Percentiles rank a stretch among this genome's conserved stretches.
Conservation (phyloP, 2,888 invertebrate species). For the Magallana nippona region DNA sequence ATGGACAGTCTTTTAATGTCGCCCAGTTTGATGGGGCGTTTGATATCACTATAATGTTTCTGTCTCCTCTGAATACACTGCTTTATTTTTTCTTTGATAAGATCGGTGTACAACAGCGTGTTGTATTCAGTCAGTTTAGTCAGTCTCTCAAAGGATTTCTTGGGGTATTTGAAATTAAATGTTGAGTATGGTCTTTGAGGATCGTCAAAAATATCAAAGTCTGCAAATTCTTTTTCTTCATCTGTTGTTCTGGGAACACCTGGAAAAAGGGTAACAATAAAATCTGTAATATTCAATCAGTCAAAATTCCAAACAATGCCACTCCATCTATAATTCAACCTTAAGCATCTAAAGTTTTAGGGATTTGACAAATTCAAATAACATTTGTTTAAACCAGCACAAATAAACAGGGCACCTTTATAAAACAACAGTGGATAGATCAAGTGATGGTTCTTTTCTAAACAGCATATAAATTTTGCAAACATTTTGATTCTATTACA, state of each 20-base stretch:
- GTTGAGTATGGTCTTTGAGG: slow-evolving; percentile 79
- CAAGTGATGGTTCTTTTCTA: too few species aligned
- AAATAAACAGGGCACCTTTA: not conserved
- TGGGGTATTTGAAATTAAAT: slow-evolving; percentile 80
- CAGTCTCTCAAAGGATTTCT: slow-evolving; percentile 79
- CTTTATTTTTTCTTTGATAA: slow-evolving; percentile 76
- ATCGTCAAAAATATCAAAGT: slow-evolving; percentile 80
- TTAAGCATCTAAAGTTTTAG: too few species aligned
- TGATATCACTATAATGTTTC: slow-evolving; percentile 58
- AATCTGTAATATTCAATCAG: not conserved
- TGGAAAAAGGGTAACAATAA: slow-evolving; percentile 57
- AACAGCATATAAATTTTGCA: too few species aligned
- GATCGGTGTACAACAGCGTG: slow-evolving; percentile 75
- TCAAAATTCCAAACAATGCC: too few species aligned
- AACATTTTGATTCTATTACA: too few species aligned
- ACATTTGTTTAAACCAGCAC: too few species aligned
- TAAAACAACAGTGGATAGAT: too few species aligned
- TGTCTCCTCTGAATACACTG: slow-evolving; percentile 70
- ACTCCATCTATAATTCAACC: not conserved
- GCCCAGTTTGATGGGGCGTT: slow-evolving; percentile 66
- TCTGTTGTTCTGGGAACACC: slow-evolving; percentile 78
- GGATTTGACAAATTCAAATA: too few species aligned
- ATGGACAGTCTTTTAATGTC: slow-evolving; percentile 64
- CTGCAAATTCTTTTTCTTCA: slow-evolving; percentile 79
- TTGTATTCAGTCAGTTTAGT: slow-evolving; percentile 80